These are phyloP conservation scores for Augochlora pura DNA, from an alignment of 1,140 invertebrate species.

Conservation along the genomic window DNA sequence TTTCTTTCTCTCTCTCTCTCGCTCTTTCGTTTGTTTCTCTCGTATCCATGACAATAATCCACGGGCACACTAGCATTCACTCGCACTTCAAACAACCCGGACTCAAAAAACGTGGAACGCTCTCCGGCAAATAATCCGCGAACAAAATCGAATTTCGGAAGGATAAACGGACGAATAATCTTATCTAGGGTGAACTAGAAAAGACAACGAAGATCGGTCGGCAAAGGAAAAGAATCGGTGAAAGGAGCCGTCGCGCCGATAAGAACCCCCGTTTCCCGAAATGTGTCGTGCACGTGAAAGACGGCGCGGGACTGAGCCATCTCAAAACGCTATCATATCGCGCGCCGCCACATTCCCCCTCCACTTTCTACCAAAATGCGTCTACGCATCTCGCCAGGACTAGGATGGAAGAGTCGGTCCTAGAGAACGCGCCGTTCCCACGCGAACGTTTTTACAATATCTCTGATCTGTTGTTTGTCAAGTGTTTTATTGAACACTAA, in stretches of 20 bases:
- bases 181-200: too few relatives aligned
- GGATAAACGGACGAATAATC: too few relatives aligned
- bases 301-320: constrained; percentile 51
- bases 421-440: background rate
- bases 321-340: constrained; percentile 56
- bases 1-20: background rate
- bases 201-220: too few relatives aligned
- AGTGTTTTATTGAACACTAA: background rate
- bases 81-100: background rate
- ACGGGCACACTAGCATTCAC: background rate
- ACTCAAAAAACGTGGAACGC: too few relatives aligned
- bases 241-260: background rate
- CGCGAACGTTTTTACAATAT: too few relatives aligned
- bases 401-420: background rate
- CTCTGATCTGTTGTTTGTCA: background rate
- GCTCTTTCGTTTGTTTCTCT: background rate
- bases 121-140: too few relatives aligned
- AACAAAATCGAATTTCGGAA: too few relatives aligned
- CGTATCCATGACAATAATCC: constrained; percentile 33
- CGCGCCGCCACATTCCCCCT: constrained; percentile 46
- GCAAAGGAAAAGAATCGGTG: background rate
- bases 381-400: constrained; percentile 31
- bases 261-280: constrained; percentile 27
- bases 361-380: constrained; percentile 45
- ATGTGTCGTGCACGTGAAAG: constrained; percentile 50